phyloP scores from a whole-genome alignment of 2,113 vertebrate species.

The Poicephalus meyeri region DNA sequence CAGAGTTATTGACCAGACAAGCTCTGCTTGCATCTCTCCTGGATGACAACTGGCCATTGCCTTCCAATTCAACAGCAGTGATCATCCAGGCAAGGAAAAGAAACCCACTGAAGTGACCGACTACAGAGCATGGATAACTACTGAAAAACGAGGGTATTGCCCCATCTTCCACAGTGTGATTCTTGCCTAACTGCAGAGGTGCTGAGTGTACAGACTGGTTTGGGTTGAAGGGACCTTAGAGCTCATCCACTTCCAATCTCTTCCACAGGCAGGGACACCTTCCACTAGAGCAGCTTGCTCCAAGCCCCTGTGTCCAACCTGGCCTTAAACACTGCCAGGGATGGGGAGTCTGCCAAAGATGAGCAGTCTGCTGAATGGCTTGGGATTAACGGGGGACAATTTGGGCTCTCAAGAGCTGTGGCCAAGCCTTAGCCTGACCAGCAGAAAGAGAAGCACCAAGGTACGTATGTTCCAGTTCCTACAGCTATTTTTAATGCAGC shows the following conservation, averaged over 20 bases:
- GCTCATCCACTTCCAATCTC: neutral
- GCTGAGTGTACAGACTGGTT: neutral
- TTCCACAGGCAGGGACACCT: neutral
- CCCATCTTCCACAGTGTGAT: neutral
- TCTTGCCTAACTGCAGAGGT: neutral
- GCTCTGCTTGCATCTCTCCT: neutral
- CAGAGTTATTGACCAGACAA: neutral
- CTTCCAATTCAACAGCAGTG: neutral
- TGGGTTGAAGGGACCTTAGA: neutral
- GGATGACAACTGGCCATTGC: neutral
- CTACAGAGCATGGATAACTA: neutral
- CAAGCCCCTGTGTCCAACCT: too few species aligned
- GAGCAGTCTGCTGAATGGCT: neutral
- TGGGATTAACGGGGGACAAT: neutral
- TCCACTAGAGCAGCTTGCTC: neutral
- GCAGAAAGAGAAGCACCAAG: neutral
- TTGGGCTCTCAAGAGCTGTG: neutral
- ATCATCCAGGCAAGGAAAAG: neutral
- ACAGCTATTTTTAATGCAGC: slow-evolving; percentile 49
- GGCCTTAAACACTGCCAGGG: too few species aligned
- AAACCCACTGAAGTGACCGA: neutral
- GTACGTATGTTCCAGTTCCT: slow-evolving; percentile 41
- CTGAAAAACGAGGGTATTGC: neutral
- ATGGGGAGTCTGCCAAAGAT: neutral
- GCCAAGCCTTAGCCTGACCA: fast-evolving